Percentiles rank a stretch among this genome's conserved stretches.
These are phyloP conservation scores for Peromyscus nudipes DNA, from an alignment of 2,797 vertebrate genomes.

Conservation along the genomic window DNA sequence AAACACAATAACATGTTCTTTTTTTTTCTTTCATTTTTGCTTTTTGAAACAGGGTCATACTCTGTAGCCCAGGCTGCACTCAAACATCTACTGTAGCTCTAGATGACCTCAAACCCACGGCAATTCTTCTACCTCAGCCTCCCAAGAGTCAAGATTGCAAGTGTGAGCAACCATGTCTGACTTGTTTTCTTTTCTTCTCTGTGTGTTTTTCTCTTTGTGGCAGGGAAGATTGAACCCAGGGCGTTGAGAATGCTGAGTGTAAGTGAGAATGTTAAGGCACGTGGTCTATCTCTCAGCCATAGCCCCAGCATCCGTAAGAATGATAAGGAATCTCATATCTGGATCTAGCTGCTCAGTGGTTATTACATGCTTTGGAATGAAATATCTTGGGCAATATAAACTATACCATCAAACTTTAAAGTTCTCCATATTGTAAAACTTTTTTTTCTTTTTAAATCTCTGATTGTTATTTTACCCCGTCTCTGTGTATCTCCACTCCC, in stretches of 20 bases:
- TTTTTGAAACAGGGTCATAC: neutral
- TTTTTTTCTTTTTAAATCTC: neutral
- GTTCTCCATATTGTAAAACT: neutral
- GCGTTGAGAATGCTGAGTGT: neutral
- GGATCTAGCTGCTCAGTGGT: neutral
- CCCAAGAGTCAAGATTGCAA: neutral
- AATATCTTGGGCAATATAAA: slow-evolving; percentile 32
- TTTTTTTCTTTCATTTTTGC: neutral
- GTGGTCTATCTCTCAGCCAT: neutral
- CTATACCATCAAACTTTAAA: neutral
- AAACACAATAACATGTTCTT: neutral
- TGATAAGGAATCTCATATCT: neutral
- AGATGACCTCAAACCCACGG: neutral
- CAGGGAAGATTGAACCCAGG: neutral
- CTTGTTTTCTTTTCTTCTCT: neutral
- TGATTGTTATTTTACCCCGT: neutral
- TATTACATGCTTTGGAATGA: neutral
- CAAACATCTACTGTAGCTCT: no score
- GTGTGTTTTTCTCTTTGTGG: neutral
- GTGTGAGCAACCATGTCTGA: neutral
- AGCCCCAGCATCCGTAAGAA: neutral
- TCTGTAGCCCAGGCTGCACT: neutral
- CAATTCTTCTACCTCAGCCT: neutral
- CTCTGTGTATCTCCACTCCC: neutral
- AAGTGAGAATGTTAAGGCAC: neutral